phyloP scores from a whole-genome alignment of 2,113 vertebrate genomes.

The Bambusicola thoracicus region DNA sequence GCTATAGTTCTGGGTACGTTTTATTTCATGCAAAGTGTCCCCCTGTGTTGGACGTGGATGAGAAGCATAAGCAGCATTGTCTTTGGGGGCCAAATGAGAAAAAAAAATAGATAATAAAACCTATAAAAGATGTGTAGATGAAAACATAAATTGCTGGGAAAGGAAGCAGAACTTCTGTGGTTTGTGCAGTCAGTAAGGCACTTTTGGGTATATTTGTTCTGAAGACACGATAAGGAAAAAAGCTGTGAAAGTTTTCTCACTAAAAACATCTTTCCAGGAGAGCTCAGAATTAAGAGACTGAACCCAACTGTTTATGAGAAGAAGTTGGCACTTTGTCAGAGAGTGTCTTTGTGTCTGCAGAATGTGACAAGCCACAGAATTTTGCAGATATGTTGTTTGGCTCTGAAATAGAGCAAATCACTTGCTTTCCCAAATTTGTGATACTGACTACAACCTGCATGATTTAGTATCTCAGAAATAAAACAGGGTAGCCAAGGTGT shows the following conservation, averaged over 20 bases:
- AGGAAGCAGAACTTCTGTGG: background rate
- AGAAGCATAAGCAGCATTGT: background rate
- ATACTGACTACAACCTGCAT: background rate
- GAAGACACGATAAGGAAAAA: background rate
- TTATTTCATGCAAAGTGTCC: background rate
- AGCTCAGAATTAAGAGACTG: background rate
- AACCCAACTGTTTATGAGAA: background rate
- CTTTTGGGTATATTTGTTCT: conserved; percentile 5
- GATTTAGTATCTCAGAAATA: background rate
- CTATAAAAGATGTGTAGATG: background rate
- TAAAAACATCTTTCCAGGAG: background rate
- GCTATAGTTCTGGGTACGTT: background rate
- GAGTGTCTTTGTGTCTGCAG: background rate
- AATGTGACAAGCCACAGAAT: background rate
- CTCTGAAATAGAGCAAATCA: conserved; percentile 21
- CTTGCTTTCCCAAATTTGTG: background rate
- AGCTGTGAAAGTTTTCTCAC: background rate
- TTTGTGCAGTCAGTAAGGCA: background rate
- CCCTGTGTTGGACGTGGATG: conserved; percentile 1
- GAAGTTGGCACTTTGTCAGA: background rate
- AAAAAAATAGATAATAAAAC: background rate
- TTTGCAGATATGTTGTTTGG: background rate
- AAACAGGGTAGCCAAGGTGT: background rate
- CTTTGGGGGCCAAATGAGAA: background rate
- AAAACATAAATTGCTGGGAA: background rate